Conservation (phyloP, 2,113 vertebrate species). For the Mirza zaza region DNA sequence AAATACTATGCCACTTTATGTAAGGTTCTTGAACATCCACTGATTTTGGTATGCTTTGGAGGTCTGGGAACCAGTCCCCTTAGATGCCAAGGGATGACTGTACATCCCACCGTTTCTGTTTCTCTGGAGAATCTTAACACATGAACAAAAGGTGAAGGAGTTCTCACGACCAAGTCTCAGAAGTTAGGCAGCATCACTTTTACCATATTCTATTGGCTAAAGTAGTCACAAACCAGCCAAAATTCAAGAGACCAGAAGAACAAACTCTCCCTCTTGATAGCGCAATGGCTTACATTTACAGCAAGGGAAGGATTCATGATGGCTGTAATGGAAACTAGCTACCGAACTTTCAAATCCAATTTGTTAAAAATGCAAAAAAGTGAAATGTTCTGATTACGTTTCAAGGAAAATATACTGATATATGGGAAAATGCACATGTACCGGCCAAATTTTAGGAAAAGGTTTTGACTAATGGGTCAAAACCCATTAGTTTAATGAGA, state of each 20-base stretch:
- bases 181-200: background rate
- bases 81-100: background rate
- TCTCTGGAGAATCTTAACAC: background rate
- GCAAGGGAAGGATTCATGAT: background rate
- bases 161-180: background rate
- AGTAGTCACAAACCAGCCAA: background rate
- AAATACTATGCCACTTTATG: background rate
- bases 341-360: background rate
- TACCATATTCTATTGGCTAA: background rate
- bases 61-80: background rate
- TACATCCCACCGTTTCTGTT: background rate
- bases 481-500: background rate
- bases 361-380: background rate
- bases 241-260: background rate
- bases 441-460: background rate
- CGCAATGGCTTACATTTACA: background rate
- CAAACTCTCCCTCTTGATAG: background rate
- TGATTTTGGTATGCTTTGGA: background rate
- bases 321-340: background rate
- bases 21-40: background rate
- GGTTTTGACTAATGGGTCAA: background rate
- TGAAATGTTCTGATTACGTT: background rate
- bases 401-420: background rate
- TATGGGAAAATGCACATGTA: background rate
- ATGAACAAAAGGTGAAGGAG: background rate